These are phyloP conservation scores for Musca domestica DNA, from an alignment of 1,140 invertebrate genomes.

Conservation along the genomic window DNA sequence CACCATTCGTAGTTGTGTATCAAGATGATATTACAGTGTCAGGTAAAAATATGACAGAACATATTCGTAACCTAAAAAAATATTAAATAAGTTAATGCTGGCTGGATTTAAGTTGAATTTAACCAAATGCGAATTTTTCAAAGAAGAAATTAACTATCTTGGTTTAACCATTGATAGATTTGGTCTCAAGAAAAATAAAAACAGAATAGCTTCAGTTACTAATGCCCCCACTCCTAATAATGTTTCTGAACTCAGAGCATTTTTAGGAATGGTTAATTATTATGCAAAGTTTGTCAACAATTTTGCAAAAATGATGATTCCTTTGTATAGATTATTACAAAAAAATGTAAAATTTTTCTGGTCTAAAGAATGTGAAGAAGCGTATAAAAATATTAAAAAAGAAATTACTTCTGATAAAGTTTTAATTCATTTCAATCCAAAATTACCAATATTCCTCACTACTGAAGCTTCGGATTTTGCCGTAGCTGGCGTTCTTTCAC, in stretches of 20 bases:
- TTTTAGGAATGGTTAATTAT: constrained; percentile 50
- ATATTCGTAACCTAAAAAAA: constrained; percentile 29
- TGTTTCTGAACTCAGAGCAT: constrained; percentile 38
- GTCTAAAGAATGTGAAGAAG: constrained; percentile 31
- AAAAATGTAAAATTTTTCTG: constrained; percentile 36
- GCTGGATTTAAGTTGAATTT: constrained; percentile 35
- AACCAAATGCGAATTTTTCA: constrained; percentile 43
- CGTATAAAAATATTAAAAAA: constrained; percentile 38
- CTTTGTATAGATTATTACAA: constrained; percentile 35
- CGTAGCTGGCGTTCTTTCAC: constrained; percentile 28
- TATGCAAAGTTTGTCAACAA: constrained; percentile 44
- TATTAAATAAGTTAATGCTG: constrained; percentile 16
- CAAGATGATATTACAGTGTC: constrained; percentile 51
- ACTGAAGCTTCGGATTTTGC: constrained; percentile 28
- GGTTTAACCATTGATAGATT: constrained; percentile 37
- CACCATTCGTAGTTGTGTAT: constrained; percentile 30
- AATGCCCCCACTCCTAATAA: constrained; percentile 35
- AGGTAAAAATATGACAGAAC: constrained; percentile 33
- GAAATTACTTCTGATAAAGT: constrained; percentile 34
- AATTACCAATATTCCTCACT: constrained; percentile 27
- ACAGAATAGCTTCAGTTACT: constrained; percentile 33
- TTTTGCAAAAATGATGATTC: constrained; percentile 34
- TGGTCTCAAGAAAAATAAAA: constrained; percentile 31
- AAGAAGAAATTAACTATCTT: constrained; percentile 37
- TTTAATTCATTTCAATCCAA: constrained; percentile 28